Base-by-base conservation (phyloP, 30 jellyfish, hydroid and myxozoan species). In the Chrysaora quinquecirrha region DNA sequence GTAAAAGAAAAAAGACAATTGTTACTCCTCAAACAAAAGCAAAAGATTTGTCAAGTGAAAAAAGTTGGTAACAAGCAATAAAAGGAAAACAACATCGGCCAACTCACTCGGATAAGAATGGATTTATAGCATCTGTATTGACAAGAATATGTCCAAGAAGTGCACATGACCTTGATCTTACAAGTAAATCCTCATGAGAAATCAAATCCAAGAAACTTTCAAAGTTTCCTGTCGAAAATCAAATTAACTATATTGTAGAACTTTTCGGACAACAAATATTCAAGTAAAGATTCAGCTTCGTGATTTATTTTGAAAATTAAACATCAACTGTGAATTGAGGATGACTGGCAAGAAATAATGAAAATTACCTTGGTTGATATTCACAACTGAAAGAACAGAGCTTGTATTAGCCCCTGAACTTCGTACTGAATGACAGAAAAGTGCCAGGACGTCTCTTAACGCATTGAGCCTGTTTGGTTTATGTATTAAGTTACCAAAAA, bases 391-490 rank as follows among this genome's bases (percentile, higher is more conserved):
- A 3, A 52, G 7, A 52, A 52, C 29, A 4, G 68, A 10, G 29
- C 27, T 25, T 4, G 4, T 9, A 19, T 52, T 52, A 20, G 68
- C 29, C 2, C 27, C 6, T 3, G 68, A 20, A 20, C 68, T 52
- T 52, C 68, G 68, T 19, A 52, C 29, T 3, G 19, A 52, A 25
- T 52, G 68, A 52, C 68, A 52, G 68, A 52, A 52, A 52, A 52
- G 68, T 10, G 68, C 68, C 68, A 52, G 25, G 2, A 20, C 19
- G 68, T 52, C 68, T 20, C 68, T 52, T 20, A 52, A 52, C 2
- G 25, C 27, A 20, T 52, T 2, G 29, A 52, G 6, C 12, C 3
- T 19, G 29, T 19, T 20, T 52, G 68, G 27, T 3, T 9, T 2
- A 2, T 52, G 24, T 52, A 52, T 52, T 25, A 52, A 10, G 6